These are phyloP conservation scores for Eumerus sabulonum DNA, from an alignment of 2,888 invertebrate genomes.

Conservation along the genomic window DNA sequence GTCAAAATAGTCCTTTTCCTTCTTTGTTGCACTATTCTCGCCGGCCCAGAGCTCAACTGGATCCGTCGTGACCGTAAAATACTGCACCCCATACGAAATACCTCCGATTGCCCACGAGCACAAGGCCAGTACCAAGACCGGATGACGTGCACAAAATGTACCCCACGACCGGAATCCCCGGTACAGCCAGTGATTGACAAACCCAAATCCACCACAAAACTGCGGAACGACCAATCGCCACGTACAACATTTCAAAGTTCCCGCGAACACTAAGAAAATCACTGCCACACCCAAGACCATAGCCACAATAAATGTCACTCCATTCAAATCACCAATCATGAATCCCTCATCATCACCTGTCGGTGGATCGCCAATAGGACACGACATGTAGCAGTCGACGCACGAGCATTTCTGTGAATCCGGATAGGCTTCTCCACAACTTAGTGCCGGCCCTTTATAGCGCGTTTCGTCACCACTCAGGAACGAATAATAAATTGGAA, in stretches of 20 bases:
- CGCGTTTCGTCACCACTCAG: constrained; percentile 75
- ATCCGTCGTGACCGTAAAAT: constrained; percentile 88
- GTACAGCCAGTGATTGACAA: constrained; percentile 73
- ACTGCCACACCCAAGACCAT: constrained; percentile 80
- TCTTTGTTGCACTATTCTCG: constrained; percentile 87
- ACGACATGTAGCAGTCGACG: constrained; percentile 85
- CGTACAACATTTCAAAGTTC: constrained; percentile 62
- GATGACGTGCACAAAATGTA: constrained; percentile 83
- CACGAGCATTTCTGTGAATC: constrained; percentile 86
- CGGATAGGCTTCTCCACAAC: constrained; percentile 82
- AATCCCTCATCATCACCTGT: constrained; percentile 78
- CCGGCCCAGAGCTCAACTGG: constrained; percentile 97
- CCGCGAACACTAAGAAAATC: constrained; percentile 73
- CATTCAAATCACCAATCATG: constrained; percentile 82
- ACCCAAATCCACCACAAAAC: constrained; percentile 74
- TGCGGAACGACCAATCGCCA: constrained; percentile 70
- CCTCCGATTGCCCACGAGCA: constrained; percentile 82
- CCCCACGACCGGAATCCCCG: constrained; percentile 79
- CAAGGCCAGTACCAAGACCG: constrained; percentile 83
- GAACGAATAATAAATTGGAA: constrained; percentile 82
- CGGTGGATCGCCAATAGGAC: constrained; percentile 81
- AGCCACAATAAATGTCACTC: constrained; percentile 83
- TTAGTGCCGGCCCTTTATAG: constrained; percentile 78
- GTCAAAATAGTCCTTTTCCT: constrained; percentile 93
- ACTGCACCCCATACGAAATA: constrained; percentile 84